Percentiles rank a stretch among this genome's conserved stretches.
Evolutionary conservation across 2,888 invertebrate species (phyloP).

Genomic region (Oxytorus armatus): DNA sequence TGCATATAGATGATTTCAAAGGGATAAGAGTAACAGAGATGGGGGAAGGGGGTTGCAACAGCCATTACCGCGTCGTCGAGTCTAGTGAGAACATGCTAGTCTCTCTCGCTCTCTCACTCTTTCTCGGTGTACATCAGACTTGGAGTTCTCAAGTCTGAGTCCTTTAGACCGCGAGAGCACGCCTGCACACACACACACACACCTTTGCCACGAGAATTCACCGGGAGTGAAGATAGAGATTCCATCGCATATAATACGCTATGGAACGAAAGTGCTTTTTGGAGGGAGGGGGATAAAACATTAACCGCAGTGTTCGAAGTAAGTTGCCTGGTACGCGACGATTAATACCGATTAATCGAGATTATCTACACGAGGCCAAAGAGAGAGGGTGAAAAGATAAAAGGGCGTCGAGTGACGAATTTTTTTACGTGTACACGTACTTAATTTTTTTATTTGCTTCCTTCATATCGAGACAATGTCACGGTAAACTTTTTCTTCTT

Average conservation of each 20-base stretch:
- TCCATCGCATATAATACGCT: conserved; percentile 54
- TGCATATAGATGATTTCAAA: conserved; percentile 70
- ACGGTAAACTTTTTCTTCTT: too few species aligned
- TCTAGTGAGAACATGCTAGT: conserved; percentile 31
- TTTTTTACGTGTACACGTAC: not conserved
- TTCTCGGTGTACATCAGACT: not conserved
- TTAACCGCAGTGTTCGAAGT: conserved; percentile 4
- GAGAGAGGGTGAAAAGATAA: conserved; percentile 14
- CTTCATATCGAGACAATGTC: too few species aligned
- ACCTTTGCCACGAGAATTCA: conserved; percentile 34
- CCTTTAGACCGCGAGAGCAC: conserved; percentile 18
- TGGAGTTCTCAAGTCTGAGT: conserved; percentile 37
- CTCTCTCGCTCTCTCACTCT: conserved; percentile 15
- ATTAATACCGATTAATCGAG: conserved; percentile 56
- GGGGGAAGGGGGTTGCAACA: conserved; percentile 1
- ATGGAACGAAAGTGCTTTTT: conserved; percentile 9
- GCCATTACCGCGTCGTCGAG: conserved; percentile 47
- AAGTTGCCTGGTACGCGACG: conserved; percentile 31
- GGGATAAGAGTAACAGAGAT: conserved; percentile 47
- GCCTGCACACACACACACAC: conserved; percentile 41
- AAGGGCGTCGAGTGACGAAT: conserved; percentile 36
- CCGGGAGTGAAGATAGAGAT: conserved; percentile 25
- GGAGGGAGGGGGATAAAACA: conserved; percentile 10
- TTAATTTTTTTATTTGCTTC: too few species aligned
- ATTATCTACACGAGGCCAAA: conserved; percentile 14